Evolutionary conservation across 2,113 vertebrate genomes (phyloP).

Genomic region (Choloepus hoffmanni): DNA sequence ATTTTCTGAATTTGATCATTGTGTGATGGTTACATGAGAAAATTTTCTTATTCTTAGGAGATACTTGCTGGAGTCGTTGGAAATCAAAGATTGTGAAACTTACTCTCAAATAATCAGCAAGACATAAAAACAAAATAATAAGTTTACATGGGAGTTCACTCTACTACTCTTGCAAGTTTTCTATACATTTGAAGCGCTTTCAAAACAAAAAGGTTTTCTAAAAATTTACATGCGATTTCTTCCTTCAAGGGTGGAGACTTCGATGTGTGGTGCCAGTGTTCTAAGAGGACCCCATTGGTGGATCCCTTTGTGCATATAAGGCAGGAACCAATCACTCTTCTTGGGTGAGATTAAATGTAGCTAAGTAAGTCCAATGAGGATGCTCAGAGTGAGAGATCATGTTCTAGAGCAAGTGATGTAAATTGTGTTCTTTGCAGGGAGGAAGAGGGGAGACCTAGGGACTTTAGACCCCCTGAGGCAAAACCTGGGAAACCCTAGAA

Average conservation of each 20-base stretch:
- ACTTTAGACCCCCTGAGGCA: background rate
- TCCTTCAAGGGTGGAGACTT: background rate
- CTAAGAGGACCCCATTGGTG: background rate
- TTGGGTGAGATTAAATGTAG: background rate
- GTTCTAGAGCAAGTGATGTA: background rate
- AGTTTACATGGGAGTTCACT: background rate
- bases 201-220: background rate
- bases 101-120: background rate
- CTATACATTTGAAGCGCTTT: background rate
- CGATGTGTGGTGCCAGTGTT: background rate
- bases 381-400: background rate
- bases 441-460: background rate
- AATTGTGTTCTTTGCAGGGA: background rate
- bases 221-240: background rate
- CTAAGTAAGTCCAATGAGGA: background rate
- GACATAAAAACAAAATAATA: background rate
- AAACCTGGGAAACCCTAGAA: background rate
- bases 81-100: background rate
- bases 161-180: background rate
- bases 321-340: background rate
- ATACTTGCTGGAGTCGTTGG: background rate
- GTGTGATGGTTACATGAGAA: background rate
- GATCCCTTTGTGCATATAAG: background rate
- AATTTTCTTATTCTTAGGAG: background rate
- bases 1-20: background rate